phyloP scores from a whole-genome alignment of 2,888 invertebrate genomes.

The Ectobius pallidus region DNA sequence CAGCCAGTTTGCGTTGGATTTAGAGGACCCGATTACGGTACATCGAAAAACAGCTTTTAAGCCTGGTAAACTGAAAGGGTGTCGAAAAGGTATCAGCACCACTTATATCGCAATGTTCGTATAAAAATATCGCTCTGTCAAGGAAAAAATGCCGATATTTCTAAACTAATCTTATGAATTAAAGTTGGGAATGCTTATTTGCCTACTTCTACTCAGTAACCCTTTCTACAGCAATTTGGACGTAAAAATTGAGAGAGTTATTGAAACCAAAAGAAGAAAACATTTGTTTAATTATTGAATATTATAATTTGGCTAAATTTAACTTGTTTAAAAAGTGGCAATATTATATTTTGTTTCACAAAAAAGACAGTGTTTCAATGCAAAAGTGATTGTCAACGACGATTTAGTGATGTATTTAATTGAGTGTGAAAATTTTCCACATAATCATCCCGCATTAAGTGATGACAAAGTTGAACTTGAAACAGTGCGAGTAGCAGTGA shows the following conservation, averaged over 20 bases:
- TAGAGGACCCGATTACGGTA: not conserved
- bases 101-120: not conserved
- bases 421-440: not conserved
- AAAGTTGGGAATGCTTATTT: not conserved
- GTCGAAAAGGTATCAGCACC: not conserved
- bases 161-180: not conserved
- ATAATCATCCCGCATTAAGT: not conserved
- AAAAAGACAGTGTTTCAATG: not conserved
- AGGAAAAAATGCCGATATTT: not conserved
- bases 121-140: not conserved
- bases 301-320: not conserved
- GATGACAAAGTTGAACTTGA: slow-evolving; percentile 1
- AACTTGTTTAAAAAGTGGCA: not conserved
- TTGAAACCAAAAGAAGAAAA: not conserved
- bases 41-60: not conserved
- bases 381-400: not conserved
- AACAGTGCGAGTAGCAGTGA: not conserved
- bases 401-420: not conserved
- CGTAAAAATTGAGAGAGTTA: not conserved
- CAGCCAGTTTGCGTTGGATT: not conserved
- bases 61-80: not conserved
- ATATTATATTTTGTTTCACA: not conserved
- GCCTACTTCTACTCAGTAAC: not conserved
- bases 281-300: not conserved
- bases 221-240: not conserved